Conservation (phyloP, 2,888 invertebrate species). For the Andrena bucephala region DNA sequence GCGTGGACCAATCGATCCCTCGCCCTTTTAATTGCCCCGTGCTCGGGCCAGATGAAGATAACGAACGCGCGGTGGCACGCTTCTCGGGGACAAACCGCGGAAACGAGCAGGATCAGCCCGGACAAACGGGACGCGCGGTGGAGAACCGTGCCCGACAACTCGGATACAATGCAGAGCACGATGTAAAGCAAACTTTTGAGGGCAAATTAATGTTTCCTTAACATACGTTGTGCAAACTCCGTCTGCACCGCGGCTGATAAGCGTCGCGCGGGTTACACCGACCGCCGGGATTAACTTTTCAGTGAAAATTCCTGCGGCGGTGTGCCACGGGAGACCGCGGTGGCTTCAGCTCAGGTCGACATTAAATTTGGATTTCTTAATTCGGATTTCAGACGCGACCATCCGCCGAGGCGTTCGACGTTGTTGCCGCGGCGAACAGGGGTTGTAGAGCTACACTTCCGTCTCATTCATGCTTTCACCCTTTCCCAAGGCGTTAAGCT, state of each 20-base stretch:
- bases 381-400: background rate
- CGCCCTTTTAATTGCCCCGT: background rate
- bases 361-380: conserved; percentile 10
- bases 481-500: too few species aligned
- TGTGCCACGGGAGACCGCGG: background rate
- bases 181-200: conserved; percentile 33
- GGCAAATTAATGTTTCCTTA: conserved; percentile 47
- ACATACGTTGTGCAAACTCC: conserved; percentile 26
- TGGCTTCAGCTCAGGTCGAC: background rate
- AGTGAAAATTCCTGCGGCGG: background rate
- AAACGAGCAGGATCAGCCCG: background rate
- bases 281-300: conserved; percentile 7
- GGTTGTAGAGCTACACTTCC: background rate
- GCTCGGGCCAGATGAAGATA: background rate
- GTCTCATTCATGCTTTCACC: background rate
- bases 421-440: background rate
- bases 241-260: conserved; percentile 34
- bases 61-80: background rate
- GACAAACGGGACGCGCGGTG: background rate
- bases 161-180: conserved; percentile 11
- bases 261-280: conserved; percentile 7
- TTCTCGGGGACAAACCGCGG: background rate
- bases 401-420: background rate
- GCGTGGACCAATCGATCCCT: background rate
- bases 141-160: conserved; percentile 18